Evolutionary conservation across 1,140 invertebrate species (phyloP), one percentile per base, ranked within the genome.

Genomic region (Lutraria rhynchaena): DNA sequence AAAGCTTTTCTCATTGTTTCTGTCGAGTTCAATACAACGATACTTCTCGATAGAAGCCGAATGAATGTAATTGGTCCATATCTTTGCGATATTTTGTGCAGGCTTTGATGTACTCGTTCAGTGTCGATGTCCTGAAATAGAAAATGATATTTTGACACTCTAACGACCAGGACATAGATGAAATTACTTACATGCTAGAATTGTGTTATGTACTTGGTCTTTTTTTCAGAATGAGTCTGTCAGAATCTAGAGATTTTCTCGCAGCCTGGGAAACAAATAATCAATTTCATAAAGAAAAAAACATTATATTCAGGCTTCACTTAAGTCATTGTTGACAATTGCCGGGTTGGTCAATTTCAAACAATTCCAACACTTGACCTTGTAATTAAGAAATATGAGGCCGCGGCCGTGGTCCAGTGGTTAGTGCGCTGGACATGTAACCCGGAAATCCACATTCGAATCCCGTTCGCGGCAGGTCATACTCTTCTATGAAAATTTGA

Each of bases 1-100:
- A 75, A 75, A 22, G 73, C 73, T 46, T 75, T 61, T 22, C 57
- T 75, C n/a, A 75, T 75, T 5, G 63, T 41, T 13, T 75, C 73
- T 37, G 73, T 37, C 0, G 73, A 33, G 44, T 75, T 75, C 1
- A 75, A 29, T 22, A 75, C 37, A n/a, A 75, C 44, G 22, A 75
- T 63, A 29, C 63, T 46, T 24, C 44, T 60, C 44, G 27, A 22
- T n/a, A 75, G 27, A 27, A 75, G 57, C 3, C 73, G 57, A 1
- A 75, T 60, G 22, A 44, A 37, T n/a, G 58, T 44, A 22, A 75
- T 41, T 11, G 73, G 41, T 19, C 73, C 73, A 49, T 63, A 75
- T 33, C 19, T 44, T 13, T 63, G 13, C 4, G 37, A 44, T 13
- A 75, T 11, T 22, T 31, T n/a, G 31, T 75, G 73, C 3, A 75